A percentile compares a stretch with the other conserved stretches of the same genome.
Conservation (phyloP, 30 jellyfish, hydroid and myxozoan species). For the Rhopilema esculentum region DNA sequence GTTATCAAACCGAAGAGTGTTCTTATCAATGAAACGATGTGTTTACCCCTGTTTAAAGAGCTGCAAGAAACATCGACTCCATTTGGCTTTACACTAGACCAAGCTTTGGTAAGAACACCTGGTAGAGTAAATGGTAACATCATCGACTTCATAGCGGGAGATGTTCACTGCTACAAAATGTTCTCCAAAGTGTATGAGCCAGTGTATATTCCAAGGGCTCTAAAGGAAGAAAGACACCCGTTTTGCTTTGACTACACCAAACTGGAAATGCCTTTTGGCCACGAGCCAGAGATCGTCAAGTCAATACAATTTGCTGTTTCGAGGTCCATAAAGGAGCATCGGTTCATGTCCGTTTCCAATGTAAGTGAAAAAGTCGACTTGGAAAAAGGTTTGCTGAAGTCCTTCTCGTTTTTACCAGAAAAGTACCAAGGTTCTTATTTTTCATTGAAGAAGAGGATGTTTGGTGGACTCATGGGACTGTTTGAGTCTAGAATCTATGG, state of each 20-base stretch:
- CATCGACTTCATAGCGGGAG: constrained; percentile 51
- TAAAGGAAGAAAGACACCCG: constrained; percentile 12
- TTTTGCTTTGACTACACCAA: constrained; percentile 44
- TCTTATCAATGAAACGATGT: background rate
- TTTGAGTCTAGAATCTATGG: background rate
- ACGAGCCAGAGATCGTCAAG: constrained; percentile 20
- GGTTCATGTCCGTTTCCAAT: constrained; percentile 24
- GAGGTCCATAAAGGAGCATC: constrained; percentile 46
- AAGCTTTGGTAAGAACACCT: background rate
- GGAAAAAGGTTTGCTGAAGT: constrained; percentile 6
- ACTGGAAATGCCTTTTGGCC: background rate
- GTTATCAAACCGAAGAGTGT: background rate
- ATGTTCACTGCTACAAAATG: constrained; percentile 17
- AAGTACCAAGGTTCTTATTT: constrained; percentile 28
- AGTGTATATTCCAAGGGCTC: background rate
- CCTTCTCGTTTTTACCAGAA: constrained; percentile 18
- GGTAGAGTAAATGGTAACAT: background rate
- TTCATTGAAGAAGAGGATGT: background rate
- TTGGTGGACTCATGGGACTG: background rate
- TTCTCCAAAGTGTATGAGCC: constrained; percentile 42
- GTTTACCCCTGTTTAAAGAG: background rate
- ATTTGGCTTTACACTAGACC: constrained; percentile 27
- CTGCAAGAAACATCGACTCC: constrained; percentile 20
- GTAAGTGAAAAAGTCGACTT: constrained; percentile 7
- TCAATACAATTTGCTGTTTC: constrained; percentile 46